These are phyloP conservation scores for Platerodrilus igneus DNA, from an alignment of 2,888 invertebrate genomes.

Conservation along the genomic window DNA sequence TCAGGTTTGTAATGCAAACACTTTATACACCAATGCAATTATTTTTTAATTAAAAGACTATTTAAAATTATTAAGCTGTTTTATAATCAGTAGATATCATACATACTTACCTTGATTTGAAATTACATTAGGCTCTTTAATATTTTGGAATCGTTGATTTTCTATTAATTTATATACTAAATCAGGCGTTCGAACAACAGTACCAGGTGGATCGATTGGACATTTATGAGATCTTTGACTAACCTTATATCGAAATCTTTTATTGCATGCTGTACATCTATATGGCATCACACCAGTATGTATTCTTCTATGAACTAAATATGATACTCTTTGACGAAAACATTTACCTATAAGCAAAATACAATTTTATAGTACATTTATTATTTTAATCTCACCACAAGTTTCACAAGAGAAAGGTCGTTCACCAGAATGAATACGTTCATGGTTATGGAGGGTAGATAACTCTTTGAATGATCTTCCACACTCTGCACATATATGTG, in stretches of 20 bases:
- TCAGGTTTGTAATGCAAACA: no score
- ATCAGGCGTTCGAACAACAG: slow-evolving; percentile 46
- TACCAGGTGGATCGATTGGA: slow-evolving; percentile 58
- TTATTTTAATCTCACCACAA: slow-evolving; percentile 59
- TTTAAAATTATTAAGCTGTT: no score
- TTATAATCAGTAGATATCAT: no score
- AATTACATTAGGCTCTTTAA: not conserved
- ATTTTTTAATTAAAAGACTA: no score
- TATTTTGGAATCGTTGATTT: not conserved
- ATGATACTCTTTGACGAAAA: slow-evolving; percentile 80
- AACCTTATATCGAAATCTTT: slow-evolving; percentile 80
- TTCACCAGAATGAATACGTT: slow-evolving; percentile 79
- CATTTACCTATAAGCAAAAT: slow-evolving; percentile 64
- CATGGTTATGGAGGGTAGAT: slow-evolving; percentile 82
- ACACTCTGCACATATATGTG: slow-evolving; percentile 67
- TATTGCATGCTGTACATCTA: slow-evolving; percentile 74
- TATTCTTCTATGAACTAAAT: slow-evolving; percentile 77
- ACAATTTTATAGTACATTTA: slow-evolving; percentile 1
- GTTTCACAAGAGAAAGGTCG: slow-evolving; percentile 84
- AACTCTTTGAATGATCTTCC: slow-evolving; percentile 81
- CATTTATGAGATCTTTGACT: slow-evolving; percentile 82
- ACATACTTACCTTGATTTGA: not conserved
- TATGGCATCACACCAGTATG: slow-evolving; percentile 86
- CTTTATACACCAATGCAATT: no score
- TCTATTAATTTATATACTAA: not conserved